Conservation (phyloP, 2,888 invertebrate species). For the Scaptomyza polygonia region DNA sequence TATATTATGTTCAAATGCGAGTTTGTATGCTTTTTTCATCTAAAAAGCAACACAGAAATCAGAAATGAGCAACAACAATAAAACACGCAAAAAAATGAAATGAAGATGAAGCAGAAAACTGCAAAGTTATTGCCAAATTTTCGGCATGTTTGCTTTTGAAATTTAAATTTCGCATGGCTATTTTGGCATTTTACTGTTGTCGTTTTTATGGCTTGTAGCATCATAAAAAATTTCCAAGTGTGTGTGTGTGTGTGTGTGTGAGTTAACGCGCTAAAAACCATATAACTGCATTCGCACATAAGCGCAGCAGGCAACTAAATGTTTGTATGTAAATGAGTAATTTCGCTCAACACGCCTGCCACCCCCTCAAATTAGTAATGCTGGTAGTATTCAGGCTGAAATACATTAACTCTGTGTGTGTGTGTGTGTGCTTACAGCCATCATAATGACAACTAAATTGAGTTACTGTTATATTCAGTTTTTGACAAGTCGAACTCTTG, state of each 20-base stretch:
- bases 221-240: conserved; percentile 63
- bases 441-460: conserved; percentile 76
- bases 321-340: conserved; percentile 40
- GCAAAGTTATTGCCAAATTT: conserved; percentile 75
- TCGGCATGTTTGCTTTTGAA: conserved; percentile 80
- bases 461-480: conserved; percentile 42
- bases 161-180: conserved; percentile 73
- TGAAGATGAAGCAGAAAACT: conserved; percentile 14
- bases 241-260: conserved; percentile 32
- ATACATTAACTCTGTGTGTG: conserved; percentile 3
- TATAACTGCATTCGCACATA: conserved; percentile 64
- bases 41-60: conserved; percentile 52
- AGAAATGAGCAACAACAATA: conserved; percentile 53
- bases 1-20: conserved; percentile 1
- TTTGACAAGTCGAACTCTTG: conserved; percentile 62
- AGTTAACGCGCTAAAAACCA: conserved; percentile 64
- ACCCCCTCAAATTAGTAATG: conserved; percentile 11
- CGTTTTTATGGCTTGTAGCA: conserved; percentile 60
- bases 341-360: conserved; percentile 1
- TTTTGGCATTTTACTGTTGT: conserved; percentile 26
- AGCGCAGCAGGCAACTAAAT: conserved; percentile 26
- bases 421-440: conserved; percentile 3
- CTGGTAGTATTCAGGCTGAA: conserved; percentile 31
- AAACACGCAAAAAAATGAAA: conserved; percentile 28
- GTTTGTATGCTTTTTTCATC: conserved; percentile 34